phyloP scores from a whole-genome alignment of 2,113 vertebrate genomes.

The Poeciliopsis occidentalis region DNA sequence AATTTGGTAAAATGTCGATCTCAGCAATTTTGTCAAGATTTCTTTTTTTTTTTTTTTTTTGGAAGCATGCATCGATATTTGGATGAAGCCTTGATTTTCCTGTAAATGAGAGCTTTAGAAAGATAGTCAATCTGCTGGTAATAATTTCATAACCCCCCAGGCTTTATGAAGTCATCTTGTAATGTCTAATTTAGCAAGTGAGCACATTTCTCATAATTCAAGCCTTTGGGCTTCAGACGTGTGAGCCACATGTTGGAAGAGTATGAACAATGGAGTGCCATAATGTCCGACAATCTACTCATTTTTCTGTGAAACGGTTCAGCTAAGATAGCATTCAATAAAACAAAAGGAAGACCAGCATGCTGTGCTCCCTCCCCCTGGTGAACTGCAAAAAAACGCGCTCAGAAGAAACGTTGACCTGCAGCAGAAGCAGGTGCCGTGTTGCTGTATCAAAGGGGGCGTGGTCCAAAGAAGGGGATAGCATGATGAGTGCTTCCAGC shows the following conservation, averaged over 20 bases:
- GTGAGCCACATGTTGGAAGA: constrained; percentile 32
- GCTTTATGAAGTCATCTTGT: constrained; percentile 37
- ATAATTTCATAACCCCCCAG: constrained; percentile 24
- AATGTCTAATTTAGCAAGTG: constrained; percentile 20
- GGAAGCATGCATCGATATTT: constrained; percentile 7
- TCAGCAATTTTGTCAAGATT: constrained; percentile 2
- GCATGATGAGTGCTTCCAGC: constrained; percentile 13
- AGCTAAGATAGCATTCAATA: constrained; percentile 12
- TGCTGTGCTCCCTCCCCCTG: not conserved
- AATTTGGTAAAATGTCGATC: constrained; percentile 51
- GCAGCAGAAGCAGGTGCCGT: constrained; percentile 58
- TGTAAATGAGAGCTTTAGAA: constrained; percentile 34
- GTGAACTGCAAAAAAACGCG: constrained; percentile 6
- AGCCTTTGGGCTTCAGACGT: constrained; percentile 28
- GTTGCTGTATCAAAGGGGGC: constrained; percentile 52
- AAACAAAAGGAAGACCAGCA: constrained; percentile 35
- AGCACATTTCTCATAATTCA: constrained; percentile 31
- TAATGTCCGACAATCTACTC: not conserved
- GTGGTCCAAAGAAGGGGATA: constrained; percentile 26
- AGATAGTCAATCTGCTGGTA: constrained; percentile 55
- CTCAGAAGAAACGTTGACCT: constrained; percentile 26
- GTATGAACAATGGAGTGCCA: constrained; percentile 56
- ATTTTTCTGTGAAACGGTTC: constrained; percentile 2
- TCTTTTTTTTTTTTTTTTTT: not conserved
- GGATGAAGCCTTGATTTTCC: constrained; percentile 43